Base-by-base conservation (phyloP, 1,140 invertebrate genomes). In the Rhyacophila brunnea region DNA sequence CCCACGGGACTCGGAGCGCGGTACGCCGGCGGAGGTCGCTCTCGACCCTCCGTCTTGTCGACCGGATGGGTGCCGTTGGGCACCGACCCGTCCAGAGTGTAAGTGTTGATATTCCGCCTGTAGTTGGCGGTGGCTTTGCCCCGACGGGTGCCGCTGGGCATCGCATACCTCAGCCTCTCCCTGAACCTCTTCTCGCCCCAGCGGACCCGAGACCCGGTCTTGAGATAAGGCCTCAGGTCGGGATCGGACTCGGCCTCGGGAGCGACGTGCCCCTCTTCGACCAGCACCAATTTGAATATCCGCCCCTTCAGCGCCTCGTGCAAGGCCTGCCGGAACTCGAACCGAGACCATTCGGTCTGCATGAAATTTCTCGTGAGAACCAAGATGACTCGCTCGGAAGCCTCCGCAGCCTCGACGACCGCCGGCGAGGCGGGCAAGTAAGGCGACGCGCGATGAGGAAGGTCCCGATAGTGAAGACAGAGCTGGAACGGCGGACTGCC, bases 131-230 rank as follows among this genome's bases (percentile, higher is more conserved):
- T 64, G 61, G 70, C 68, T 59, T 73, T 66, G 53, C 69, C 72
- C 14, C 70, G 65, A 20, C 71, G 69, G 6, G 40, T 43, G 23
- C 58, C 55, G 65, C 83, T 82, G 19, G 93, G 93, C 85, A 97
- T 89, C 60, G 90, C 89, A 75, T 92, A 96, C 60, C 88, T 84
- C 32, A 96, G 78, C 67, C 93, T 87, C 71, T 95, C 91, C 92
- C 93, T 95, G 76, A 96, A 96, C 68, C 89, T 82, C 66, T 89
- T 91, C 68, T 95, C 91, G 60, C 89, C 90, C 90, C 91, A 95
- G 61, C 86, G 81, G n/a, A 96, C 75, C 38, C 89, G 82, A 6
- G 87, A 86, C 65, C 87, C 86, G 5, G 91, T 92, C 69, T 94
- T 92, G 6, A 96, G 77, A 69, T 95, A 96, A 0, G 92, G 86